Evolutionary conservation across 1,140 invertebrate species (phyloP).

Genomic region (Argopecten irradians): DNA sequence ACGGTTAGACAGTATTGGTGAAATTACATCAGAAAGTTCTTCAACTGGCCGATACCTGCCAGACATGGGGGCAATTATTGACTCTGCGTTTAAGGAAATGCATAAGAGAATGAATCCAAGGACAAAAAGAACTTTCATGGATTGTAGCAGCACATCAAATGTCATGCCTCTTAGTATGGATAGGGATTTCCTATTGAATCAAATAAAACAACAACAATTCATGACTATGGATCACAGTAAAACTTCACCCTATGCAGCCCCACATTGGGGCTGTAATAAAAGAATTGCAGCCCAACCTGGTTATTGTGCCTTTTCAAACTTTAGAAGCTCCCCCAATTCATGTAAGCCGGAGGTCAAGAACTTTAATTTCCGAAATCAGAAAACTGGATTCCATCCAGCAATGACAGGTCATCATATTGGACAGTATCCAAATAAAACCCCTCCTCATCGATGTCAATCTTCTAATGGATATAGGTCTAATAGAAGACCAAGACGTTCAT

Average conservation of each 20-base stretch:
- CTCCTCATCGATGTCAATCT: not conserved
- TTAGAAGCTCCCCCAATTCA: not conserved
- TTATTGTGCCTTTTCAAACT: not conserved
- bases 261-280: not conserved
- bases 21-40: constrained; percentile 47
- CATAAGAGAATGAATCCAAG: not conserved
- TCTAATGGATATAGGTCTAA: not conserved
- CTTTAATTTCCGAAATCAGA: not conserved
- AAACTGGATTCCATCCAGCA: not conserved
- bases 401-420: not conserved
- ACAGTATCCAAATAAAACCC: not conserved
- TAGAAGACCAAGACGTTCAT: not conserved
- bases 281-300: not conserved
- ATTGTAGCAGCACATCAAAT: constrained; percentile 6
- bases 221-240: not conserved
- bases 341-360: not conserved
- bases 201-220: not conserved
- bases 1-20: constrained; percentile 53
- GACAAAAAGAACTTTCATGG: not conserved
- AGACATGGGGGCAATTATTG: constrained; percentile 2
- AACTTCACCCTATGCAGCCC: not conserved
- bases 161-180: not conserved
- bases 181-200: not conserved
- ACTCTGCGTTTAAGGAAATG: not conserved
- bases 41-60: constrained; percentile 8